These are phyloP conservation scores for Sturnus vulgaris DNA, from an alignment of 2,113 vertebrate genomes.

Conservation along the genomic window DNA sequence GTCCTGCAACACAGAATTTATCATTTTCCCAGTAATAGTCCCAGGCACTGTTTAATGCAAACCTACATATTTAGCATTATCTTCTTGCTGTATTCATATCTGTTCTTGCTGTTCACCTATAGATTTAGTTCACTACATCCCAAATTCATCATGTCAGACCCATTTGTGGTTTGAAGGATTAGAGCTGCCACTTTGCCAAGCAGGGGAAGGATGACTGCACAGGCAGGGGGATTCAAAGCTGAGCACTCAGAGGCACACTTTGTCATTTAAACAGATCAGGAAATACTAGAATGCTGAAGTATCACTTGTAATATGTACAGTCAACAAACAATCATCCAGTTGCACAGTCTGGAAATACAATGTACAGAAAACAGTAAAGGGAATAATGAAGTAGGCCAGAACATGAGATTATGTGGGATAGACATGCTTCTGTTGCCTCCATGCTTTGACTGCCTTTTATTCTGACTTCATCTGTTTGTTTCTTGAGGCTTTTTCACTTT, in stretches of 20 bases:
- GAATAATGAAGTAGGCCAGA: neutral
- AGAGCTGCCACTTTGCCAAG: neutral
- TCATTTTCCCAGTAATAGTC: neutral
- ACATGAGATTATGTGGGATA: neutral
- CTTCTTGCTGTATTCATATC: neutral
- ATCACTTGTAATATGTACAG: neutral
- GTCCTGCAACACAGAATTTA: neutral
- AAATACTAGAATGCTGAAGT: neutral
- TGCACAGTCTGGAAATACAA: neutral
- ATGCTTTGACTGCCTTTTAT: neutral
- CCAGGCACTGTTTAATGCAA: neutral
- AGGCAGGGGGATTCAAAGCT: neutral
- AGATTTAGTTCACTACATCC: neutral
- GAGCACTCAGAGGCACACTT: neutral
- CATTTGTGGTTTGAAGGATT: neutral
- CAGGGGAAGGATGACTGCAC: neutral
- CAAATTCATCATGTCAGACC: neutral
- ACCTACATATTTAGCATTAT: neutral
- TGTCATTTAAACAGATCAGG: neutral
- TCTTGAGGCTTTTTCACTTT: accelerated
- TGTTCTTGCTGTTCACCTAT: neutral
- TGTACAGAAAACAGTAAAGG: neutral
- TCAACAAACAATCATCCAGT: neutral
- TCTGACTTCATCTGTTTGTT: neutral
- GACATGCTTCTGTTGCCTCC: accelerated